phyloP scores from a whole-genome alignment of 2,888 invertebrate species.

The Empis livida region DNA sequence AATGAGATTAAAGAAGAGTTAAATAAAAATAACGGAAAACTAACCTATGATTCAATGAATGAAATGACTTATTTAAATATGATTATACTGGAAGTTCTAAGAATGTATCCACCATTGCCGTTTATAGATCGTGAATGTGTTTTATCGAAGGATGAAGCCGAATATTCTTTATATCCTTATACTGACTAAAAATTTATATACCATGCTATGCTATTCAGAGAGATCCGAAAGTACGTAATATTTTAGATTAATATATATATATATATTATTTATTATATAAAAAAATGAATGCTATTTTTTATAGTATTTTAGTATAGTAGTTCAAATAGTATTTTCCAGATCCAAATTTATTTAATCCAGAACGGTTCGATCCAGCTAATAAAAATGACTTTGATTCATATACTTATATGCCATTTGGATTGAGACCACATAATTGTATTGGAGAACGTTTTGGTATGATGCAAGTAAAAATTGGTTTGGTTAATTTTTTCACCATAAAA shows the following conservation, averaged over 20 bases:
- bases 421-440: slow-evolving; percentile 34
- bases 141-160: slow-evolving; percentile 11
- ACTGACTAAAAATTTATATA: slow-evolving; percentile 25
- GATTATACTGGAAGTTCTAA: slow-evolving; percentile 32
- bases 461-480: slow-evolving; percentile 32
- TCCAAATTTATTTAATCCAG: slow-evolving; percentile 30
- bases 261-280: background rate
- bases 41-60: slow-evolving; percentile 35
- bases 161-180: slow-evolving; percentile 24
- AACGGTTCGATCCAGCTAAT: slow-evolving; percentile 30
- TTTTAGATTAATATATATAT: background rate
- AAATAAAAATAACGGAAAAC: slow-evolving; percentile 20
- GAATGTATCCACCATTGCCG: slow-evolving; percentile 32
- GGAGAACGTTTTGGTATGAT: slow-evolving; percentile 32
- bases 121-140: slow-evolving; percentile 28
- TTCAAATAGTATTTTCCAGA: slow-evolving; percentile 26
- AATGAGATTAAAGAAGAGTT: slow-evolving; percentile 33
- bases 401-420: slow-evolving; percentile 34
- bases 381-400: slow-evolving; percentile 26
- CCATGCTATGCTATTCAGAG: slow-evolving; percentile 28
- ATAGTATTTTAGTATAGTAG: slow-evolving; percentile 22
- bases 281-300: slow-evolving; percentile 6
- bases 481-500: slow-evolving; percentile 28
- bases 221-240: slow-evolving; percentile 25
- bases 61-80: slow-evolving; percentile 36